A percentile compares a stretch with the other conserved stretches of the same genome.
phyloP scores from a whole-genome alignment of 2,113 vertebrate species.

The Procapra przewalskii region DNA sequence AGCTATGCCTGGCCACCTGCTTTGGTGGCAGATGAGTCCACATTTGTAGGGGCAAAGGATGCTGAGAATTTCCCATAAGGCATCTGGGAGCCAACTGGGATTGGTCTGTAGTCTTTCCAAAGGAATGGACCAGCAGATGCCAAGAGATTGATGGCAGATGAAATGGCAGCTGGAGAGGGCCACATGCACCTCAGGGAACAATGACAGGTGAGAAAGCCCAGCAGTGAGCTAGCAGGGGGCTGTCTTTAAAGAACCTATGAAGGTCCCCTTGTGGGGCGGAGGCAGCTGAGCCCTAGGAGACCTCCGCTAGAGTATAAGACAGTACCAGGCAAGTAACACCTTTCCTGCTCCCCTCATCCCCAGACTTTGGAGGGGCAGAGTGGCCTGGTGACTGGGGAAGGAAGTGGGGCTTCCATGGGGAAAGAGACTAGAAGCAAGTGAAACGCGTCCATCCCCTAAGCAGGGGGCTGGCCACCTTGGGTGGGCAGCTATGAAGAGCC shows the following conservation, averaged over 20 bases:
- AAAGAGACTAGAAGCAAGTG: background rate
- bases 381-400: too few relatives aligned
- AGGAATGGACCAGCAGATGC: background rate
- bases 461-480: background rate
- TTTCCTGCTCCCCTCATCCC: background rate
- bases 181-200: background rate
- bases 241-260: background rate
- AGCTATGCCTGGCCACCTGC: background rate
- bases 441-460: background rate
- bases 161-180: background rate
- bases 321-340: background rate
- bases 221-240: background rate
- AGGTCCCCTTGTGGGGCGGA: background rate
- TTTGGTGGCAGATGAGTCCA: background rate
- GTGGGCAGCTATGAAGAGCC: background rate
- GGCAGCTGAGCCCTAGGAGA: background rate
- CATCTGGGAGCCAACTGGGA: background rate
- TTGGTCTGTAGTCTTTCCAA: background rate
- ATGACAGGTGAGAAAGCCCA: background rate
- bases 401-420: background rate
- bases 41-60: background rate
- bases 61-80: background rate
- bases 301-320: accelerated
- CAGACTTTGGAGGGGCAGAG: background rate
- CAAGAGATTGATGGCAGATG: background rate